A percentile compares a stretch with the other conserved stretches of the same genome.
Conservation (phyloP, 2,797 vertebrate species). For the Leptodactylus fallax region DNA sequence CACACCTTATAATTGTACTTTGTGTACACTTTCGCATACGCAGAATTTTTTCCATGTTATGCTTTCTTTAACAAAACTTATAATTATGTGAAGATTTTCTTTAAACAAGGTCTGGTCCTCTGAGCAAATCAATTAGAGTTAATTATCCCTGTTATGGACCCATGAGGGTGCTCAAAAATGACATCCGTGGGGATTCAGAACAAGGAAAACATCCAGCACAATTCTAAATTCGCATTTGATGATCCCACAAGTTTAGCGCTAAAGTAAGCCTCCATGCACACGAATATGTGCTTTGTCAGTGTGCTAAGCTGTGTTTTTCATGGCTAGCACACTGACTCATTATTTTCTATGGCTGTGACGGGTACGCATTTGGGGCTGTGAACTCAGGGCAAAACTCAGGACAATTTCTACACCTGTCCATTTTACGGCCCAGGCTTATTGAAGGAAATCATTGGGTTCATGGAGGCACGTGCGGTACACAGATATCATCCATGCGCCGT, state of each 20-base stretch:
- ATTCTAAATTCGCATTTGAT: background rate
- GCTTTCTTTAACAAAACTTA: conserved; percentile 33
- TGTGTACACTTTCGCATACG: conserved; percentile 8
- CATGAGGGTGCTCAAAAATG: conserved; percentile 1
- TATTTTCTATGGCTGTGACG: no score
- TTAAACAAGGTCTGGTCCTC: conserved; percentile 25
- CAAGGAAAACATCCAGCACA: background rate
- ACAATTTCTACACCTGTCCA: no score
- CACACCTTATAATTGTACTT: background rate
- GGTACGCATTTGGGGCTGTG: no score
- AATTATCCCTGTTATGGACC: conserved; percentile 13
- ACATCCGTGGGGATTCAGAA: background rate
- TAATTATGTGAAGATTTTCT: conserved; percentile 41
- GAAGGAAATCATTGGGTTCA: no score
- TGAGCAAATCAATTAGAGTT: conserved; percentile 43
- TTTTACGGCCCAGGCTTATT: no score
- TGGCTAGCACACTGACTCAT: no score
- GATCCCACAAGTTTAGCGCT: background rate
- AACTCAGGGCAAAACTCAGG: no score
- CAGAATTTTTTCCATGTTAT: conserved; percentile 15
- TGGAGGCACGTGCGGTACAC: no score
- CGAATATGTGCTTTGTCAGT: no score
- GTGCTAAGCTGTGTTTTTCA: no score
- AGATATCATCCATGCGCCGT: no score
- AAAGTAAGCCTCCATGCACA: no score